phyloP scores from a whole-genome alignment of 2,888 invertebrate genomes.

The Pseudoips prasinana region DNA sequence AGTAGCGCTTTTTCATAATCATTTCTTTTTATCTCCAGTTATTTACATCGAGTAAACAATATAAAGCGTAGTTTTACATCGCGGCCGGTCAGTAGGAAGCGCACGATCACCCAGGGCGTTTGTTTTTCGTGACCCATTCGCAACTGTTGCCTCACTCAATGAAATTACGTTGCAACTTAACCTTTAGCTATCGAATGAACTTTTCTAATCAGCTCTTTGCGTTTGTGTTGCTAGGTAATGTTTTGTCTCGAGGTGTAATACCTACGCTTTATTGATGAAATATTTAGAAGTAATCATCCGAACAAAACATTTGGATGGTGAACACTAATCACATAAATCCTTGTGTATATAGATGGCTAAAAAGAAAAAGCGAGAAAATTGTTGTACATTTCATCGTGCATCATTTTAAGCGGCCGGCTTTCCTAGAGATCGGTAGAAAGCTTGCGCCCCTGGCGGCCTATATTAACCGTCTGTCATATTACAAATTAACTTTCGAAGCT shows the following conservation, averaged over 20 bases:
- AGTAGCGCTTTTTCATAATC: no score
- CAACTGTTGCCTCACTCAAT: conserved; percentile 27
- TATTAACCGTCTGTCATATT: conserved; percentile 41
- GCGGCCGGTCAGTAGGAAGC: conserved; percentile 21
- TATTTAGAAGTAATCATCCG: no score
- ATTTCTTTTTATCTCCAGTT: no score
- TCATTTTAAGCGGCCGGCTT: conserved; percentile 24
- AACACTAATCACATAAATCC: no score
- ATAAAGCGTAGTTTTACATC: no score
- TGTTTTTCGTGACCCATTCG: conserved; percentile 49
- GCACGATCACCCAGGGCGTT: conserved; percentile 43
- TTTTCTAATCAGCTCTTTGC: conserved; percentile 27
- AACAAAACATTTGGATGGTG: no score
- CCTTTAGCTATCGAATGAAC: conserved; percentile 32
- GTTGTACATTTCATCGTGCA: conserved; percentile 10
- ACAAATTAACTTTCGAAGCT: conserved; percentile 55
- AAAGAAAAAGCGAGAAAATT: no score
- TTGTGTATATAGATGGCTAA: no score
- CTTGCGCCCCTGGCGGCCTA: conserved; percentile 45
- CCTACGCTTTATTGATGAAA: no score
- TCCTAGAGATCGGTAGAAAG: conserved; percentile 45
- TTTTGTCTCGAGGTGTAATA: conserved; percentile 4
- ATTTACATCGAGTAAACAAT: no score
- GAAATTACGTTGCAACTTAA: conserved; percentile 29
- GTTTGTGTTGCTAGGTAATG: conserved; percentile 26